These are phyloP conservation scores for Mnemiopsis leidyi DNA, from an alignment of 37 sponge, comb jelly and placozoan genomes.

Conservation along the genomic window DNA sequence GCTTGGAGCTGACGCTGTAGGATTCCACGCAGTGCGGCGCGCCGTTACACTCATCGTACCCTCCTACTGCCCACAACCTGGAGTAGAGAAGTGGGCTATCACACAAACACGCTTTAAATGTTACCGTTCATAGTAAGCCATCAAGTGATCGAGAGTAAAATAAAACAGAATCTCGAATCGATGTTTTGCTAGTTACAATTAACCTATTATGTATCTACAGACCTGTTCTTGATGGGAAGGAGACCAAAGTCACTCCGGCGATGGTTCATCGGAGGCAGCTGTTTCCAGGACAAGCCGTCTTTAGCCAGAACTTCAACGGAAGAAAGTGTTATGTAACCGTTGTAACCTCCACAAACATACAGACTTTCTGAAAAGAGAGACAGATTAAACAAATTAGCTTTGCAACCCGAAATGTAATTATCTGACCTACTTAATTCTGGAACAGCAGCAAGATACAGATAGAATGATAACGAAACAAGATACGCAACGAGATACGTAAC, in stretches of 20 bases:
- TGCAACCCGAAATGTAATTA: too few species aligned
- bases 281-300: not conserved
- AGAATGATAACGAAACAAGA: too few species aligned
- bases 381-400: too few species aligned
- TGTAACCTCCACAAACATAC: conserved; percentile 61
- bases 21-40: conserved; percentile 89
- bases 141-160: too few species aligned
- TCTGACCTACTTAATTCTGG: too few species aligned
- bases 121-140: too few species aligned
- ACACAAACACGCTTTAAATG: too few species aligned
- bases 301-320: conserved; percentile 25
- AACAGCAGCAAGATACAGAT: too few species aligned
- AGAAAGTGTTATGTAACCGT: conserved; percentile 58
- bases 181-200: too few species aligned
- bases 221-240: conserved; percentile 51
- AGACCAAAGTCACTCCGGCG: conserved; percentile 43
- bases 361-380: not conserved
- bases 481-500: too few species aligned
- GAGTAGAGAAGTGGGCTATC: not conserved
- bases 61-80: conserved; percentile 70
- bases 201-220: too few species aligned
- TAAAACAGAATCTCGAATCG: too few species aligned
- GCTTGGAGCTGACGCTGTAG: conserved; percentile 82
- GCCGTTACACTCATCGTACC: conserved; percentile 82
- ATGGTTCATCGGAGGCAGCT: conserved; percentile 51